Evolutionary conservation across 2,888 invertebrate genomes (phyloP), one percentile per base, ranked within the genome.

Genomic region (Acheta domesticus): DNA sequence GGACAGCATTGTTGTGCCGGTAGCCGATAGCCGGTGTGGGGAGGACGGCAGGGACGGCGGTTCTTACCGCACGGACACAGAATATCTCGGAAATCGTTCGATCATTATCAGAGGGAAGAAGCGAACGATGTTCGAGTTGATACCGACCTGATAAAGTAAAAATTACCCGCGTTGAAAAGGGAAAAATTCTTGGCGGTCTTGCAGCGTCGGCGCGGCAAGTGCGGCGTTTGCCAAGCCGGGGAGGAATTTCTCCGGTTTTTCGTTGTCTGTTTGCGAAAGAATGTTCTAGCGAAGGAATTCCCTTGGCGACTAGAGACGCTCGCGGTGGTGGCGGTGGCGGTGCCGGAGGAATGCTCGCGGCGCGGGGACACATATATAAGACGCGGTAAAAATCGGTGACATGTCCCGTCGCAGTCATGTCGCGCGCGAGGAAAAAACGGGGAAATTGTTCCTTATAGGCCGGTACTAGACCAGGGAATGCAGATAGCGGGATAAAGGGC

Each of bases 71-170:
- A 4, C 62, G 62, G n/a, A 14, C n/a, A 62, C 62, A n/a, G 62
- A 62, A 62, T 62, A 62, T 62, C 62, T 62, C 62, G 62, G 62
- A 62, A 62, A 62, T 62, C 62, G 62, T 62, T 62, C 62, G 62
- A 62, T 62, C 62, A 62, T 62, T 62, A 62, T n/a, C 62, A 62
- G 62, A 19, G 62, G 62, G 62, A 62, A 62, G 62, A 62, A 62
- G 62, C 62, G 62, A 62, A 62, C 62, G 62, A 62, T 19, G 62
- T 62, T 62, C 62, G 62, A 62, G 62, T 62, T 62, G 62, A 62
- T 62, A 62, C 62, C 62, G 14, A 14, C 62, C 62, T 62, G 62
- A 62, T 62, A 62, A 62, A 62, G 62, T 14, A 62, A 62, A 62
- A 62, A 62, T 62, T 62, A 62, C 62, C 62, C 62, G 62, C 62